Evolutionary conservation across 2,888 invertebrate species (phyloP), one percentile per base, ranked within the genome.

Genomic region (Brachynemurus nebulosus): DNA sequence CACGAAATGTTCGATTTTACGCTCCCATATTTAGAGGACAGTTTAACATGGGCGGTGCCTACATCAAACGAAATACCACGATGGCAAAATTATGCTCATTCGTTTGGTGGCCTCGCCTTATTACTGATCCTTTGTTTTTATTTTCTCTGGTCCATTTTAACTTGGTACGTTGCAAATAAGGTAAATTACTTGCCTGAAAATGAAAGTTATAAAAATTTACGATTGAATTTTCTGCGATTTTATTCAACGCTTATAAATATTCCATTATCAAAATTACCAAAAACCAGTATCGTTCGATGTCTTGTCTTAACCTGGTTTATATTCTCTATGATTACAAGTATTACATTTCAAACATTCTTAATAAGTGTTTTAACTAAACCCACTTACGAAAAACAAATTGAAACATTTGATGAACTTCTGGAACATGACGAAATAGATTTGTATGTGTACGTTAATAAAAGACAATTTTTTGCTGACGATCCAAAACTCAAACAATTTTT

Each of bases 361-460:
- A 55, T 55, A 1, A 58, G 56, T 25, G 52, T 57, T 5, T 42
- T 60, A 25, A 53, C 59, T 1, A 51, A 50, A 19, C 51, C 52
- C 6, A 50, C 44, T 34, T 57, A 53, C 20, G 50, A 48, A 33
- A 53, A 59, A 44, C 54, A 58, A 49, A 55, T 57, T 23, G 40
- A 39, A 18, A 52, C 45, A 1, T n/a, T 55, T 12, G 47, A 53
- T 14, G 55, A 56, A 9, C 54, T 59, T 11, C 46, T 54, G 40
- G n/a, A n/a, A n/a, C n/a, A n/a, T n/a, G n/a, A n/a, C n/a, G n/a
- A n/a, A n/a, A n/a, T n/a, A n/a, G n/a, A n/a, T n/a, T n/a, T n/a
- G n/a, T n/a, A n/a, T n/a, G n/a, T n/a, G n/a, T n/a, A n/a, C n/a
- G n/a, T n/a, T n/a, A n/a, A n/a, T n/a, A n/a, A n/a, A n/a, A n/a